Conservation (phyloP, 2,113 vertebrate genomes). For the Lethenteron reissneri region DNA sequence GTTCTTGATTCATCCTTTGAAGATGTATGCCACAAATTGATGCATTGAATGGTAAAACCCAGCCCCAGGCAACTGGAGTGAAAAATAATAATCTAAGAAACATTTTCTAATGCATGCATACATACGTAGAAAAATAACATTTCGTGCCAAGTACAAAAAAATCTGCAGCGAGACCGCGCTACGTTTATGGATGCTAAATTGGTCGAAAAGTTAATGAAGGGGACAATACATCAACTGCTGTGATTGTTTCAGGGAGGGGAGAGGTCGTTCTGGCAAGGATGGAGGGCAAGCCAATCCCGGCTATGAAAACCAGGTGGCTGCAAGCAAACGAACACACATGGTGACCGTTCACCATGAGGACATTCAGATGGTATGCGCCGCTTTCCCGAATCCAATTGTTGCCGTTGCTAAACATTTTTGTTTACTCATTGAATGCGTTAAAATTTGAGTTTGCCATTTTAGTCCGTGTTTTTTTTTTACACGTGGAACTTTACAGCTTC, state of each 20-base stretch:
- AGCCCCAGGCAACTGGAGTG: not conserved
- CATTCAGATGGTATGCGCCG: not conserved
- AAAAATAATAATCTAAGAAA: not conserved
- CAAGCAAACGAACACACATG: slow-evolving; percentile 1
- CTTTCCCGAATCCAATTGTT: not conserved
- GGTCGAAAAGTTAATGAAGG: too few relatives aligned
- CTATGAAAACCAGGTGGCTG: too few relatives aligned
- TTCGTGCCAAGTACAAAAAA: not conserved
- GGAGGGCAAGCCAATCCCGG: not conserved
- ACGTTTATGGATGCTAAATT: too few relatives aligned
- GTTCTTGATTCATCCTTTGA: not conserved
- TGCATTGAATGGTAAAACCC: not conserved
- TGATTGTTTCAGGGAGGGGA: not conserved
- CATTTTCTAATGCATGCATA: not conserved
- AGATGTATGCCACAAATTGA: not conserved
- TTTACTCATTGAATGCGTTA: not conserved
- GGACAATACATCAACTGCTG: too few relatives aligned
- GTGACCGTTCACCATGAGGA: slow-evolving; percentile 3
- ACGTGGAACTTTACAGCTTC: not conserved
- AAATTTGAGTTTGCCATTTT: not conserved
- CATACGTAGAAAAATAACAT: not conserved
- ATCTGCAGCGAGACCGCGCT: not conserved
- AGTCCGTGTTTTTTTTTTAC: not conserved
- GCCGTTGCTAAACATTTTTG: not conserved
- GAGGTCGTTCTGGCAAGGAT: not conserved